Conservation (phyloP, 2,113 vertebrate species). For the Paradoxurus hermaphroditus region DNA sequence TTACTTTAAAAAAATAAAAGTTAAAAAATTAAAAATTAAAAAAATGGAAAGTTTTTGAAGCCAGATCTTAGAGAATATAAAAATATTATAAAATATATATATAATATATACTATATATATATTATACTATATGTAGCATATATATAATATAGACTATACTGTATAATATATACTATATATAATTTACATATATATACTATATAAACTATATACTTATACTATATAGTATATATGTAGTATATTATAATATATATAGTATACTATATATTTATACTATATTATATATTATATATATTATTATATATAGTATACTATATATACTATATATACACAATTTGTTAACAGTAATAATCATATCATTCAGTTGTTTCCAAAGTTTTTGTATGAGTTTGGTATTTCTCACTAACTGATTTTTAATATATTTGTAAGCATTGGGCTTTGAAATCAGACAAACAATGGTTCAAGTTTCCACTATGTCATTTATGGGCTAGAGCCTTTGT, state of each 20-base stretch:
- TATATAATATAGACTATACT: too few species aligned
- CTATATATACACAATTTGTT: neutral
- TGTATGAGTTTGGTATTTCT: neutral
- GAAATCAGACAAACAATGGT: neutral
- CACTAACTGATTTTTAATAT: constrained; percentile 7
- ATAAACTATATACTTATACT: too few species aligned
- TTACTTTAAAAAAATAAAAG: neutral
- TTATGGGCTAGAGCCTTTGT: neutral
- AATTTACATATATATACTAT: too few species aligned
- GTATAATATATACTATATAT: too few species aligned
- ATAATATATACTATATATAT: neutral
- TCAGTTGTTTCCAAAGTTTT: neutral
- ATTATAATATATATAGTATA: too few species aligned
- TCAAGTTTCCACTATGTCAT: neutral
- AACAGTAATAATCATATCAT: neutral
- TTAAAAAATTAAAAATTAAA: neutral
- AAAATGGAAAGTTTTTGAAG: neutral
- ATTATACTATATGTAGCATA: neutral
- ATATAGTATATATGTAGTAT: too few species aligned
- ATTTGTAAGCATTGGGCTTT: neutral
- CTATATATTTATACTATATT: neutral
- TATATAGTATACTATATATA: neutral
- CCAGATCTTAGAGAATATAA: neutral
- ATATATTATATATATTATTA: neutral
- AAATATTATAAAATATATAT: too few species aligned